Percentiles rank a stretch among this genome's conserved stretches.
These are phyloP conservation scores for Procapra przewalskii DNA, from an alignment of 2,113 vertebrate species.

Conservation along the genomic window DNA sequence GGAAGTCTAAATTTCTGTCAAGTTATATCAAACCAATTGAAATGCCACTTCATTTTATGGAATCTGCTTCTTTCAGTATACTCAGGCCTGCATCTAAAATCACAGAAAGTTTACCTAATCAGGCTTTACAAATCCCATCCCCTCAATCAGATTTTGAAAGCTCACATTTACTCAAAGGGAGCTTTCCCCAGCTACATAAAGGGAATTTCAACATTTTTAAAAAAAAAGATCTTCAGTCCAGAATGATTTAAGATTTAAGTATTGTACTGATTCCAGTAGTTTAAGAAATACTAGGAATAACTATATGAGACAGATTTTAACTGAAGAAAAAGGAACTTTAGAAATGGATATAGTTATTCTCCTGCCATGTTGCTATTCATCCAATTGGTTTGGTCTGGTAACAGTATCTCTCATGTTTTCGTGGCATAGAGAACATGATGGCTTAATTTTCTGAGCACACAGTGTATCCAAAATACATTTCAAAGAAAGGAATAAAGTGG, in stretches of 20 bases:
- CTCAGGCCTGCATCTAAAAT: neutral
- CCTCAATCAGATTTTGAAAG: neutral
- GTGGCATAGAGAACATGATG: neutral
- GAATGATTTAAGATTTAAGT: slow-evolving; percentile 11
- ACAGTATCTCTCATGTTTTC: neutral
- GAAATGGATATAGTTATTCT: neutral
- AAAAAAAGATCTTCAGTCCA: neutral
- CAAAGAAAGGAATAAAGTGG: neutral
- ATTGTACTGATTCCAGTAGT: neutral
- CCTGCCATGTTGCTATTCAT: neutral
- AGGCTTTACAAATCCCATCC: slow-evolving; percentile 23
- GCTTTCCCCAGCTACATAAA: neutral
- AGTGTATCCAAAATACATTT: neutral
- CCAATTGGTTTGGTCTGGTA: neutral
- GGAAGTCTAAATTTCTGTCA: slow-evolving; percentile 9
- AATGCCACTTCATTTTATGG: neutral
- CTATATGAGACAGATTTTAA: neutral
- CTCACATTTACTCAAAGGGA: neutral
- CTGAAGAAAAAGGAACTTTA: neutral
- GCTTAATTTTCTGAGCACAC: neutral
- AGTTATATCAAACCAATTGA: neutral
- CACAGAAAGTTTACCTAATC: neutral
- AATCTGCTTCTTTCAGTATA: neutral
- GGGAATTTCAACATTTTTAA: neutral
- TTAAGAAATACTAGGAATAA: neutral